Percentiles rank a stretch among this genome's conserved stretches.
Conservation (phyloP, 2,888 invertebrate genomes). For the Anaspis maculata region DNA sequence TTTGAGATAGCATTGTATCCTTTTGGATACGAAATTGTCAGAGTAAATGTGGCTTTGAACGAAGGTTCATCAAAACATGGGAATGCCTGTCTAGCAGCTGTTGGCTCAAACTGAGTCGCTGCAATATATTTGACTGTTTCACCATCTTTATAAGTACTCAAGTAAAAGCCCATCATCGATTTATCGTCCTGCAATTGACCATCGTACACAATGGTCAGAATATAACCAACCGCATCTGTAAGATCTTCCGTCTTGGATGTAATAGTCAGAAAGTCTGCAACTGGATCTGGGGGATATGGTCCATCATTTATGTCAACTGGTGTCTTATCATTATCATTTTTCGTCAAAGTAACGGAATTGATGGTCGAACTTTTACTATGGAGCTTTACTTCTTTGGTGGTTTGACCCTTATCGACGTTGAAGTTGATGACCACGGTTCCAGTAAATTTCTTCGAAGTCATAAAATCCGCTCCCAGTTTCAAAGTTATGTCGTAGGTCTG, state of each 20-base stretch:
- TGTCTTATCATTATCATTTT: not conserved
- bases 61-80: slow-evolving; percentile 24
- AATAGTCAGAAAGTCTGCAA: not conserved
- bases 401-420: not conserved
- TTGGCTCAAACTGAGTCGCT: slow-evolving; percentile 21
- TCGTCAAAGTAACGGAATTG: not conserved
- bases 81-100: slow-evolving; percentile 18
- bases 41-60: slow-evolving; percentile 18
- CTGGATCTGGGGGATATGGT: not conserved
- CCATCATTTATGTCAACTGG: not conserved
- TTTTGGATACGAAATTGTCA: slow-evolving; percentile 14
- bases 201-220: not conserved
- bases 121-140: slow-evolving; percentile 14
- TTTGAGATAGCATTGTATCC: slow-evolving; percentile 17
- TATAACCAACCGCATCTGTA: not conserved
- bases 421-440: not conserved
- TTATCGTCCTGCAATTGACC: not conserved
- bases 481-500: not conserved
- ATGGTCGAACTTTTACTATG: not conserved
- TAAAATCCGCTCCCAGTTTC: not conserved
- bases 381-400: not conserved
- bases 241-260: not conserved
- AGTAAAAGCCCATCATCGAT: slow-evolving; percentile 18
- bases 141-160: slow-evolving; percentile 16
- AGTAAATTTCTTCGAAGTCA: not conserved